These are phyloP conservation scores for Drosophila varians DNA, from an alignment of 1,140 invertebrate species.

Conservation along the genomic window DNA sequence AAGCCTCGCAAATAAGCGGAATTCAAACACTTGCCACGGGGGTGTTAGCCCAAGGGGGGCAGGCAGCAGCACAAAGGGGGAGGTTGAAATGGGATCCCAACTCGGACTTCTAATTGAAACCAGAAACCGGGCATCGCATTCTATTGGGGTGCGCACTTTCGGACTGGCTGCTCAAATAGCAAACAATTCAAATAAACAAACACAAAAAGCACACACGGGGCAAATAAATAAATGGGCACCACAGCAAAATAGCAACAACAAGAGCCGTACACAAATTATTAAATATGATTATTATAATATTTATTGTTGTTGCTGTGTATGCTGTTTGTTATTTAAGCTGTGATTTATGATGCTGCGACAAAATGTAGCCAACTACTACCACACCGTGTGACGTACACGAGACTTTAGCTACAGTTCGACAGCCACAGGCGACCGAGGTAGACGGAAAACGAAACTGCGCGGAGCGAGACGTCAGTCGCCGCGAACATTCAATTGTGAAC, in stretches of 20 bases:
- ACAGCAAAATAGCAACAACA: slow-evolving; percentile 39
- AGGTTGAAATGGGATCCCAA: slow-evolving; percentile 13
- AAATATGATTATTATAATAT: slow-evolving; percentile 48
- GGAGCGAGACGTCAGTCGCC: slow-evolving; percentile 35
- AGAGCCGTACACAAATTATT: slow-evolving; percentile 55
- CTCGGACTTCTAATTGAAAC: slow-evolving; percentile 43
- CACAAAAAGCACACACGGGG: slow-evolving; percentile 22
- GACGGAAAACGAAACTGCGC: background rate
- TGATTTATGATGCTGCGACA: slow-evolving; percentile 79
- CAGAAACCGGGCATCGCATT: slow-evolving; percentile 6
- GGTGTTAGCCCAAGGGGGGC: slow-evolving; percentile 11
- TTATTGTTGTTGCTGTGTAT: slow-evolving; percentile 39
- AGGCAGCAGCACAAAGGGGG: background rate
- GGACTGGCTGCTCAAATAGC: slow-evolving; percentile 64
- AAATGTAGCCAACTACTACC: slow-evolving; percentile 24
- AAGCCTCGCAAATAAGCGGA: slow-evolving; percentile 30
- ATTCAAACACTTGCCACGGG: slow-evolving; percentile 20
- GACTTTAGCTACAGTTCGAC: slow-evolving; percentile 23
- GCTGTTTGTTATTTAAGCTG: slow-evolving; percentile 56
- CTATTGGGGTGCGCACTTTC: slow-evolving; percentile 20
- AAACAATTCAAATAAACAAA: slow-evolving; percentile 54
- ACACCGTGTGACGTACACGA: slow-evolving; percentile 49
- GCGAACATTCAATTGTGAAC: slow-evolving; percentile 60
- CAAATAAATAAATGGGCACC: slow-evolving; percentile 42
- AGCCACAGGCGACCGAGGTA: slow-evolving; percentile 13